Percentiles rank a stretch among this genome's conserved stretches.
Conservation (phyloP, 2,113 vertebrate species). For the Eudyptes chrysolophus region DNA sequence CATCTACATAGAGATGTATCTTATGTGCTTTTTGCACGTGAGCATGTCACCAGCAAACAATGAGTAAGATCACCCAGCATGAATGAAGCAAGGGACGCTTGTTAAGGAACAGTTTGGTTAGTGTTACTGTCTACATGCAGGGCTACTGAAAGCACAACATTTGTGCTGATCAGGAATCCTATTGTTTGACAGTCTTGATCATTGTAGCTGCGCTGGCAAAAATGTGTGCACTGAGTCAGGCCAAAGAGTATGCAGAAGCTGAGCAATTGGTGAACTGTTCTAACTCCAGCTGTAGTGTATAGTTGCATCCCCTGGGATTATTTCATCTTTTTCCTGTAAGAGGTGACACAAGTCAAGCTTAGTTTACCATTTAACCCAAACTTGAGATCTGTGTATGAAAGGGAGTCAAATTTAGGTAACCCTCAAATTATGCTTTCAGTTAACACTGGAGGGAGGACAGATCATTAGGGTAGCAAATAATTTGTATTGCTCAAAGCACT, state of each 20-base stretch:
- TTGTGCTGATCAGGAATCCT: neutral
- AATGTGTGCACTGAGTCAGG: neutral
- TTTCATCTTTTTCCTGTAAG: neutral
- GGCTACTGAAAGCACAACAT: rapidly evolving
- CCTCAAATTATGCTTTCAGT: neutral
- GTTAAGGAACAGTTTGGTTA: neutral
- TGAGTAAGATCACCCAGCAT: rapidly evolving
- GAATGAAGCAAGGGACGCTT: neutral
- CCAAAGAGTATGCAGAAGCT: neutral
- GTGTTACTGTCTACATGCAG: rapidly evolving
- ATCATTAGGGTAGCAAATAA: neutral
- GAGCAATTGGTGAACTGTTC: neutral
- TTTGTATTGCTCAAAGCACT: neutral
- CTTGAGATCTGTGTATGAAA: neutral
- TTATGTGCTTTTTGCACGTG: rapidly evolving
- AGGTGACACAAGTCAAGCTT: neutral
- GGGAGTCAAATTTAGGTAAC: neutral
- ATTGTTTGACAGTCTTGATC: neutral
- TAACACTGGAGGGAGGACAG: neutral
- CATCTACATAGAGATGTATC: rapidly evolving
- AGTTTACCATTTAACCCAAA: neutral
- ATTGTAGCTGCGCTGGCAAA: neutral
- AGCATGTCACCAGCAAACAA: neutral
- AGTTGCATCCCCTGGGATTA: neutral
- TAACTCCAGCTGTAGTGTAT: rapidly evolving